These are phyloP conservation scores for Zeugodacus cucurbitae DNA, from an alignment of 1,140 invertebrate species.

Conservation along the genomic window DNA sequence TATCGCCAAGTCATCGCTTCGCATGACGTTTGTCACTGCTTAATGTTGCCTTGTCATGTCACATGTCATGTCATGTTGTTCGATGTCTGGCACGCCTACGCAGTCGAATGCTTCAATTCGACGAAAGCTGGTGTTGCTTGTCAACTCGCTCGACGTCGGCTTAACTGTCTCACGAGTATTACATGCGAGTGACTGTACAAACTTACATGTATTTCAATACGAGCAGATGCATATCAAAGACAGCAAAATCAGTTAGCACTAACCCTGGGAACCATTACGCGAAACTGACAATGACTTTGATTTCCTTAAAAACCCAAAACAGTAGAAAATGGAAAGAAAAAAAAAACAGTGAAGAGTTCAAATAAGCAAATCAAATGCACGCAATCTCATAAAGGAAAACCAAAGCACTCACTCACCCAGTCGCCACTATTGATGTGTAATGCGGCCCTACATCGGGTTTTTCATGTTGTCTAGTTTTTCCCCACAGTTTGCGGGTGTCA, in stretches of 20 bases:
- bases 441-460: background rate
- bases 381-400: conserved; percentile 21
- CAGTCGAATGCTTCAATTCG: background rate
- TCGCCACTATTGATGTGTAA: background rate
- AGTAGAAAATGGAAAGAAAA: background rate
- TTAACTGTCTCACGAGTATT: too few species aligned
- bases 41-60: background rate
- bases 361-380: background rate
- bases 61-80: background rate
- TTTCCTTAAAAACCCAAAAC: background rate
- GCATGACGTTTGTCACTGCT: background rate
- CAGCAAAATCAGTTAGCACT: background rate
- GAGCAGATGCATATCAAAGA: too few species aligned
- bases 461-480: background rate
- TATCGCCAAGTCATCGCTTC: background rate
- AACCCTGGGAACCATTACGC: background rate
- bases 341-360: background rate
- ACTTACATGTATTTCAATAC: background rate
- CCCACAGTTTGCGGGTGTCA: background rate
- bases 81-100: background rate
- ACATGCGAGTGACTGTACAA: background rate
- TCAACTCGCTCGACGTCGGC: too few species aligned
- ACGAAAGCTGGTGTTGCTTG: too few species aligned
- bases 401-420: background rate
- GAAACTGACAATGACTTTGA: conserved; percentile 22